phyloP scores from a whole-genome alignment of 1,140 invertebrate species.

The Pseudachorutes palmiensis region DNA sequence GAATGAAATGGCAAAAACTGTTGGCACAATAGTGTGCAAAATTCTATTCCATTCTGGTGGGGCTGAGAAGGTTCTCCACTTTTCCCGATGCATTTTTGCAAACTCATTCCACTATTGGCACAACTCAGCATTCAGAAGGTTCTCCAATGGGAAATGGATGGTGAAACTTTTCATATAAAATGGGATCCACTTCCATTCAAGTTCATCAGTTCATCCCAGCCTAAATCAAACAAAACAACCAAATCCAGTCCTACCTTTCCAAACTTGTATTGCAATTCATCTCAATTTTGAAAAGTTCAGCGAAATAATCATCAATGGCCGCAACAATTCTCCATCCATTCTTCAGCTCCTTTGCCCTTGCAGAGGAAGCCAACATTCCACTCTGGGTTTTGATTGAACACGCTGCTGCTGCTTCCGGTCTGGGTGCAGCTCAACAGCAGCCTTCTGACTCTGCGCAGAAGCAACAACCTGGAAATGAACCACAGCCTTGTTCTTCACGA shows the following conservation, averaged over 20 bases:
- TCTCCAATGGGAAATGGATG: background rate
- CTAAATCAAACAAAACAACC: background rate
- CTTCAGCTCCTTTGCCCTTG: background rate
- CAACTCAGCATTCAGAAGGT: background rate
- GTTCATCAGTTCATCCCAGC: background rate
- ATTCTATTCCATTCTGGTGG: no score
- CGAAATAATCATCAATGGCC: background rate
- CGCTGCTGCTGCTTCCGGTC: background rate
- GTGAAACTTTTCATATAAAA: background rate
- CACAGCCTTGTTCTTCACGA: background rate
- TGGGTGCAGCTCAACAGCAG: background rate
- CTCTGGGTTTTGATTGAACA: background rate
- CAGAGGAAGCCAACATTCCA: background rate
- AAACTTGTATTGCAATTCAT: background rate
- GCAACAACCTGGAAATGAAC: no score
- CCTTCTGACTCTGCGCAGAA: background rate
- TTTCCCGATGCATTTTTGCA: background rate
- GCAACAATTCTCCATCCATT: background rate
- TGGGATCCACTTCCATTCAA: background rate
- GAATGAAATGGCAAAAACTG: no score
- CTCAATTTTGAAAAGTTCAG: background rate
- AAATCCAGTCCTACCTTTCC: background rate
- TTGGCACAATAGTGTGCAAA: no score
- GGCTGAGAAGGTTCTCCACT: background rate
- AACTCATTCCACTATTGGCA: background rate